These are phyloP conservation scores for Octodon degus DNA, from an alignment of 2,113 vertebrate genomes.

Conservation along the genomic window DNA sequence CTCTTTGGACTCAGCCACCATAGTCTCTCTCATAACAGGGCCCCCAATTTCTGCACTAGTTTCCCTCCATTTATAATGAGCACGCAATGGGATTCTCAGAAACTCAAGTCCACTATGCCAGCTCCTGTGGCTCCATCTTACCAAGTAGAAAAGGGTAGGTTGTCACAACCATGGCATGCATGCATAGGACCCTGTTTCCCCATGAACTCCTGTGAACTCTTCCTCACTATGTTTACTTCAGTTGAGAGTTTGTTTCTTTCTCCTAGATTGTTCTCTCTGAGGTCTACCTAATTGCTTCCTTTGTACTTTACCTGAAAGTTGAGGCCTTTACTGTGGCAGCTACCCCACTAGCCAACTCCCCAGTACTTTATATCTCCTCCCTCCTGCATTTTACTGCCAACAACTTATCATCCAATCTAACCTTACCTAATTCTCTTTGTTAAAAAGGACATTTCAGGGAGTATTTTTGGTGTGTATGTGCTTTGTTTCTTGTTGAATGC, in stretches of 20 bases:
- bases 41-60: background rate
- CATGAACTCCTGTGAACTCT: background rate
- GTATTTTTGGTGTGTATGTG: background rate
- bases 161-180: background rate
- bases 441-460: background rate
- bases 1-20: background rate
- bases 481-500: background rate
- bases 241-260: background rate
- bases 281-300: background rate
- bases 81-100: background rate
- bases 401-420: background rate
- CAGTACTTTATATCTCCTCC: background rate
- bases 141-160: background rate
- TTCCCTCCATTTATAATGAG: background rate
- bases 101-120: background rate
- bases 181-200: background rate
- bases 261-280: background rate
- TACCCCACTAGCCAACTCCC: background rate
- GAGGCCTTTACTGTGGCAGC: background rate
- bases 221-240: background rate
- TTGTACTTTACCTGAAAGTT: background rate
- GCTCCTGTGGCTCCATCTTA: background rate
- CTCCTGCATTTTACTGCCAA: background rate
- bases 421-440: background rate
- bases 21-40: fast-evolving